Evolutionary conservation across 30 jellyfish, hydroid and myxozoan species (phyloP).

Genomic region (Cassiopea xamachana): DNA sequence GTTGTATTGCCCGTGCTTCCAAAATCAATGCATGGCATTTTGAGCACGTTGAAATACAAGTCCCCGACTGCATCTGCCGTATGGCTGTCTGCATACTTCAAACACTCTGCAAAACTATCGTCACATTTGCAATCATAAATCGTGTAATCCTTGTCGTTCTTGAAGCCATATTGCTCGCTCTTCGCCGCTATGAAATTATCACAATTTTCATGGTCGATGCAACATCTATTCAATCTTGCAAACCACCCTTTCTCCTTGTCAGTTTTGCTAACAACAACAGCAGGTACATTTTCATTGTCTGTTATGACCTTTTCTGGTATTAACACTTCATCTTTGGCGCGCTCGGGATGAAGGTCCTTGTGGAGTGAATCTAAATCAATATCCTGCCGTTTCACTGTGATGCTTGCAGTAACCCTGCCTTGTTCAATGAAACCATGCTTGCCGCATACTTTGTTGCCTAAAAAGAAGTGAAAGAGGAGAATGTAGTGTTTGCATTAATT

Average conservation of each 20-base stretch:
- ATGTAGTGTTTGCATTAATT: too few species aligned
- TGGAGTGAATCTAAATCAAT: constrained; percentile 53
- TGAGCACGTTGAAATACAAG: constrained; percentile 86
- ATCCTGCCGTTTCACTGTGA: constrained; percentile 4
- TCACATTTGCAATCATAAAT: constrained; percentile 95
- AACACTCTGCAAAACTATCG: constrained; percentile 86
- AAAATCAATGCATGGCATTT: constrained; percentile 90
- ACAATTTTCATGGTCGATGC: constrained; percentile 88
- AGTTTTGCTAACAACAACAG: constrained; percentile 56
- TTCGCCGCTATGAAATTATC: constrained; percentile 89
- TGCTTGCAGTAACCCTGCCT: neutral
- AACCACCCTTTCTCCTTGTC: constrained; percentile 56
- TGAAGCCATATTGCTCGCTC: constrained; percentile 72
- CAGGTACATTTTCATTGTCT: constrained; percentile 41
- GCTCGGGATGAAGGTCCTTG: constrained; percentile 64
- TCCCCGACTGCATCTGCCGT: constrained; percentile 98
- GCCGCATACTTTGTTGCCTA: constrained; percentile 66
- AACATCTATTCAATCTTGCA: constrained; percentile 72
- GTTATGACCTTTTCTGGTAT: constrained; percentile 8
- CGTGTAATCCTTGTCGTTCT: constrained; percentile 82
- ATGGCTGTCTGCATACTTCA: constrained; percentile 81
- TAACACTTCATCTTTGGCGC: constrained; percentile 15
- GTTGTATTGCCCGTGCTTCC: constrained; percentile 36
- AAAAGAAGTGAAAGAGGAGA: neutral
- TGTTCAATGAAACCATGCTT: constrained; percentile 23